Evolutionary conservation across 2,888 invertebrate species (phyloP), one percentile per base, ranked within the genome.

Genomic region (Clostera curtula): DNA sequence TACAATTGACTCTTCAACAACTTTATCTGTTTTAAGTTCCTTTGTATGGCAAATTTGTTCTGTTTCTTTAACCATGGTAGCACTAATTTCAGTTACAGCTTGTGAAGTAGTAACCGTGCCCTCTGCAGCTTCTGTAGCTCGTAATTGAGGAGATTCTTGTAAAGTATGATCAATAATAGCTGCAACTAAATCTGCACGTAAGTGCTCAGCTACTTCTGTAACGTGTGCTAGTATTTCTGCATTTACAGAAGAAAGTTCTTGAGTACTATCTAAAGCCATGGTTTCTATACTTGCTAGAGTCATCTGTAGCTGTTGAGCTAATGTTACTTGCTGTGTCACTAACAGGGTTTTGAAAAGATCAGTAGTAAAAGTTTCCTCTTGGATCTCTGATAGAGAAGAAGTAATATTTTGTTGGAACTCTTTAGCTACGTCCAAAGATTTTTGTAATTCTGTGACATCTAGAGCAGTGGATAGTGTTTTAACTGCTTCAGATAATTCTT

Each of bases 351-450:
- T 29, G 1, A 35, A 23, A 31, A 30, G 32, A 34, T 34, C 34
- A 22, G 37, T 34, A 11, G 42, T 27, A 19, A 39, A 33, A 24
- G 34, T 25, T 27, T 44, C 27, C 25, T 39, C 26, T 24, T 38
- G 33, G 14, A 15, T 27, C 33, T 36, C 21, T n/a, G n/a, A n/a
- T n/a, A n/a, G n/a, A 33, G 27, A 22, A 28, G 37, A 36, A 24
- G 38, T 31, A 8, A 62, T 45, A 21, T 29, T 54, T 29, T 61
- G 41, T 7, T 36, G 47, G 27, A 74, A 44, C 28, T 62, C 45
- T 35, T 56, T 51, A 3, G 70, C 71, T 19, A 54, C 43, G 19
- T 23, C 29, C 6, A 63, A 27, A 3, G 63, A 51, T 34, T 54
- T 25, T 25, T 51, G 49, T 10, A 69, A 27, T 10, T 56, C 42